These are phyloP conservation scores for Lymantria dispar DNA, from an alignment of 2,888 invertebrate species.

Conservation along the genomic window DNA sequence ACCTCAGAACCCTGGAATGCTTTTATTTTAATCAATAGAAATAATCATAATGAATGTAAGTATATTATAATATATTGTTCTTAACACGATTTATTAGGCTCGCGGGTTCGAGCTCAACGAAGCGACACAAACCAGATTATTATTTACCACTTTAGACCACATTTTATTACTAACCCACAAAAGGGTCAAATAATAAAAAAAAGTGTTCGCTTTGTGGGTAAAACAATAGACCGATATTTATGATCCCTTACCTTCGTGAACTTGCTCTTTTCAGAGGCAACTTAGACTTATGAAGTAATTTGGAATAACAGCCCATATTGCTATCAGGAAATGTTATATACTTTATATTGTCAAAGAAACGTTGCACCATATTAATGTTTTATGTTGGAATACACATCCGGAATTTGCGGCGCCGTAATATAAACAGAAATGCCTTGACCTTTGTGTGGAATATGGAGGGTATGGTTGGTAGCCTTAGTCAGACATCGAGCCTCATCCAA, in stretches of 20 bases:
- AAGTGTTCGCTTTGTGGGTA: slow-evolving; percentile 43
- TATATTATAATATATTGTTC: slow-evolving; percentile 30
- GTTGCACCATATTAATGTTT: slow-evolving; percentile 14
- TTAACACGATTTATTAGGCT: slow-evolving; percentile 44
- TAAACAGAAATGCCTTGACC: slow-evolving; percentile 20
- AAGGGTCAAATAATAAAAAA: slow-evolving; percentile 48
- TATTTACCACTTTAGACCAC: slow-evolving; percentile 54
- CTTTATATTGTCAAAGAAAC: slow-evolving; percentile 28
- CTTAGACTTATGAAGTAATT: slow-evolving; percentile 34
- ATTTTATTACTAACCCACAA: slow-evolving; percentile 45
- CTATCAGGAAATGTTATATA: slow-evolving; percentile 16
- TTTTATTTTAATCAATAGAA: slow-evolving; percentile 44
- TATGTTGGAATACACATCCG: slow-evolving; percentile 25
- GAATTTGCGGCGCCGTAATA: slow-evolving; percentile 13
- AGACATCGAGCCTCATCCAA: slow-evolving; percentile 17
- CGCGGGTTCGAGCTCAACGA: slow-evolving; percentile 35
- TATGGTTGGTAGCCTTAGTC: slow-evolving; percentile 14
- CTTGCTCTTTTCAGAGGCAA: slow-evolving; percentile 1
- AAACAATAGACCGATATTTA: slow-evolving; percentile 50
- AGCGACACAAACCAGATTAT: slow-evolving; percentile 48
- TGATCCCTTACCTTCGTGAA: slow-evolving; percentile 13
- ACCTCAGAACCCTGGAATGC: slow-evolving; percentile 28
- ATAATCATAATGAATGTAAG: slow-evolving; percentile 32
- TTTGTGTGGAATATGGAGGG: slow-evolving; percentile 15
- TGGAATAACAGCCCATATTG: slow-evolving; percentile 22